A percentile compares a stretch with the other conserved stretches of the same genome.
Conservation (phyloP, 1,140 invertebrate species). For the Dolichoris vasculosae region DNA sequence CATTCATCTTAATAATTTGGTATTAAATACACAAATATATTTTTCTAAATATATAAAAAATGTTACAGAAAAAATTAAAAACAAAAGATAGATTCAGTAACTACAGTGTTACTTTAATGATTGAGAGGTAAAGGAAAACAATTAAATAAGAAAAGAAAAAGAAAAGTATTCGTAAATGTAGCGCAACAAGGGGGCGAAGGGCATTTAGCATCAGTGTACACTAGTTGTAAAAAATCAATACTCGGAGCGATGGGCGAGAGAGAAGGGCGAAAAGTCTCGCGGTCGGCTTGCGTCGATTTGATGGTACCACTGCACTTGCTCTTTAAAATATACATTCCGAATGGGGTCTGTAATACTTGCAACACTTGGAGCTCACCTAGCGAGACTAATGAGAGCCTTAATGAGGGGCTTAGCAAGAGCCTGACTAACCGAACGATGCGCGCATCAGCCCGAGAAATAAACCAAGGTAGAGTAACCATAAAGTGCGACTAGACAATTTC, state of each 20-base stretch:
- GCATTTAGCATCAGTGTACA: conserved; percentile 17
- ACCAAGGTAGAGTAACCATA: neutral
- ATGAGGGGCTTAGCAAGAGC: neutral
- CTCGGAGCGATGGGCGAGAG: neutral
- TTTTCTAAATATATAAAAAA: neutral
- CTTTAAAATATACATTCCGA: neutral
- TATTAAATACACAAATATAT: too few relatives aligned
- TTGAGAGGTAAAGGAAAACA: neutral
- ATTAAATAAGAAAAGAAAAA: neutral
- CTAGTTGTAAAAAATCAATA: conserved; percentile 14
- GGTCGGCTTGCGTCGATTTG: neutral
- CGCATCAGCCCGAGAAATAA: neutral
- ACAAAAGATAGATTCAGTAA: neutral
- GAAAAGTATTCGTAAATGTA: neutral
- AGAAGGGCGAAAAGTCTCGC: conserved; percentile 13
- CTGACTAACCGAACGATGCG: neutral
- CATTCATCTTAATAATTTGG: too few relatives aligned
- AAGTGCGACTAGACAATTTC: neutral
- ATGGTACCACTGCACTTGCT: neutral
- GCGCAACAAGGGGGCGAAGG: conserved; percentile 1
- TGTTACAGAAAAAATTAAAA: neutral
- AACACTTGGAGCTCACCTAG: neutral
- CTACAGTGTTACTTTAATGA: neutral
- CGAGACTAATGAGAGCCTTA: conserved; percentile 11
- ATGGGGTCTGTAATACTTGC: neutral